Evolutionary conservation across 2,888 invertebrate species (phyloP), one percentile per base, ranked within the genome.

Genomic region (Rhamnusium bicolor): DNA sequence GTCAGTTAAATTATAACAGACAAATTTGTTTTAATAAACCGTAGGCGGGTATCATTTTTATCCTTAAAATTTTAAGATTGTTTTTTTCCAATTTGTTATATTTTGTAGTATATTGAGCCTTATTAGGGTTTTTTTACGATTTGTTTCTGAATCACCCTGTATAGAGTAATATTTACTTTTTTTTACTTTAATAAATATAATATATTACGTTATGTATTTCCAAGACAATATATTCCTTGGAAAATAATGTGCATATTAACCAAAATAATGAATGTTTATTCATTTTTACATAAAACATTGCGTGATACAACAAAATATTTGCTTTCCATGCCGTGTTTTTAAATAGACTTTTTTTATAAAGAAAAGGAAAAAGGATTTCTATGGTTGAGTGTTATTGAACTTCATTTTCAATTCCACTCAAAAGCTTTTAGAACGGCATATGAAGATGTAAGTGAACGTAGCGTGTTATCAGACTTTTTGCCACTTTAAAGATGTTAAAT

Each of bases 311-410:
- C 18, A 5, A 12, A 46, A 61, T 61, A 47, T 61, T 21, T 46
- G 46, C 40, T 61, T 29, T 18, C 5, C 1, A 18, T 21, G 16
- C 47, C 61, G 46, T 46, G 61, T 21, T 29, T 56, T 46, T 21
- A 61, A 61, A 46, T 12, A n/a, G 5, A 18, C n/a, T 21, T 5
- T 40, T 40, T n/a, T 24, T 21, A 0, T 3, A 21, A 21, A 29
- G 14, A 46, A 46, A 61, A 19, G 16, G 29, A 32, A 16, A 40
- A 40, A n/a, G 5, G 46, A 54, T n/a, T 47, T 19, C 14, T 40
- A 10, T 40, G 67, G 46, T 10, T 10, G 32, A 67, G 67, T 67
- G 67, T 67, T 54, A 67, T 67, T 67, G 67, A 67, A 67, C 67
- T 67, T 58, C 67, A 46, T 54, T 67, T 61, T 61, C 61, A 61